Evolutionary conservation across 2,888 invertebrate species (phyloP).

Genomic region (Spatulosminthurus flaviceps): DNA sequence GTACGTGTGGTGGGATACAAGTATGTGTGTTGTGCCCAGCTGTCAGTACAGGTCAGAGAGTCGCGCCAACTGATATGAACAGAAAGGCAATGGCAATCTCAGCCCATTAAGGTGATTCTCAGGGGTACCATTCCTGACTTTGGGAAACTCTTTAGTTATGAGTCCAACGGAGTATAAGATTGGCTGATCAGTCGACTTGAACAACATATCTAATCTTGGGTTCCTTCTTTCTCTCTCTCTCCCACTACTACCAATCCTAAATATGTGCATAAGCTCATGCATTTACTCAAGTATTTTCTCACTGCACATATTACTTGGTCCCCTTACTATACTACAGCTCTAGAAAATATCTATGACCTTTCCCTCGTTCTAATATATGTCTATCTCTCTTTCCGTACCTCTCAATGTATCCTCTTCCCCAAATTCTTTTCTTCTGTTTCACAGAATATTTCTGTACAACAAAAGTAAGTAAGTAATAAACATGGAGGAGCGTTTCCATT

Average conservation of each 20-base stretch:
- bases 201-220: constrained; percentile 49
- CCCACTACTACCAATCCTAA: no score
- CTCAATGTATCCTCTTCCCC: not conserved
- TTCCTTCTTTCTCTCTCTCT: not conserved
- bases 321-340: not conserved
- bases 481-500: not conserved
- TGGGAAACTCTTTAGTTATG: constrained; percentile 49
- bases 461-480: constrained; percentile 27
- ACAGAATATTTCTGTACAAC: constrained; percentile 16
- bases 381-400: not conserved
- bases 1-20: not conserved
- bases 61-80: constrained; percentile 59
- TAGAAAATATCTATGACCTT: constrained; percentile 4
- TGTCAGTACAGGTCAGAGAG: constrained; percentile 60
- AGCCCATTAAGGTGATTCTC: constrained; percentile 63
- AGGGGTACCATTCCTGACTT: constrained; percentile 59
- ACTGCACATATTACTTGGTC: no score
- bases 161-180: constrained; percentile 41
- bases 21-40: constrained; percentile 44
- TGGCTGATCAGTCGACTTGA: constrained; percentile 55
- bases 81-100: constrained; percentile 56
- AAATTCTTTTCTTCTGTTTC: constrained; percentile 8
- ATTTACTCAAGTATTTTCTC: no score
- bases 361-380: not conserved
- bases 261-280: no score